phyloP scores from a whole-genome alignment of 2,113 vertebrate genomes.

The Saimiri boliviensis region DNA sequence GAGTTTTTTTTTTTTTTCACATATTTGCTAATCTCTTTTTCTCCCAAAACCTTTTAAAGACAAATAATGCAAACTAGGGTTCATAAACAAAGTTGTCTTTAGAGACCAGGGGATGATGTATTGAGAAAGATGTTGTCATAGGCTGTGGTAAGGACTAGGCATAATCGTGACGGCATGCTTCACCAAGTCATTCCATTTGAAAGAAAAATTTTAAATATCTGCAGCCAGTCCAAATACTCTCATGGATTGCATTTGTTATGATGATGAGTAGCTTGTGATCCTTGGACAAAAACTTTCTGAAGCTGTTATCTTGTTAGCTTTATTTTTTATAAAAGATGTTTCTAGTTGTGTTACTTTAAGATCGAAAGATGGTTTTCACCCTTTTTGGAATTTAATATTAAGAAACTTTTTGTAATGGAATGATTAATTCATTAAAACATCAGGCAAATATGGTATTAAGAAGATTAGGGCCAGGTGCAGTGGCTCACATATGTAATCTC shows the following conservation, averaged over 20 bases:
- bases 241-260: background rate
- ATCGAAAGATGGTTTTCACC: background rate
- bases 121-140: background rate
- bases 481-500: too few species aligned
- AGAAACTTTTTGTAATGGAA: background rate
- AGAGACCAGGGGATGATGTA: background rate
- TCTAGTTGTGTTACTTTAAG: background rate
- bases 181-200: background rate
- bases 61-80: background rate
- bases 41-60: background rate
- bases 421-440: background rate
- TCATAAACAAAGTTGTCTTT: background rate
- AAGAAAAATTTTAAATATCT: background rate
- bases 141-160: fast-evolving
- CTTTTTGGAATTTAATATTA: background rate
- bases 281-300: background rate
- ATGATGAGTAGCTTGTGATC: background rate
- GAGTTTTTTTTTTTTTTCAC: background rate
- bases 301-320: background rate
- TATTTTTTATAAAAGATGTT: background rate
- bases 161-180: background rate
- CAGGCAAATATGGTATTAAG: background rate
- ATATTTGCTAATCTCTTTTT: background rate
- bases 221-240: background rate
- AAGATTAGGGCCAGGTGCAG: background rate